phyloP scores from a whole-genome alignment of 2,888 invertebrate genomes.

The Lasius fuliginosus region DNA sequence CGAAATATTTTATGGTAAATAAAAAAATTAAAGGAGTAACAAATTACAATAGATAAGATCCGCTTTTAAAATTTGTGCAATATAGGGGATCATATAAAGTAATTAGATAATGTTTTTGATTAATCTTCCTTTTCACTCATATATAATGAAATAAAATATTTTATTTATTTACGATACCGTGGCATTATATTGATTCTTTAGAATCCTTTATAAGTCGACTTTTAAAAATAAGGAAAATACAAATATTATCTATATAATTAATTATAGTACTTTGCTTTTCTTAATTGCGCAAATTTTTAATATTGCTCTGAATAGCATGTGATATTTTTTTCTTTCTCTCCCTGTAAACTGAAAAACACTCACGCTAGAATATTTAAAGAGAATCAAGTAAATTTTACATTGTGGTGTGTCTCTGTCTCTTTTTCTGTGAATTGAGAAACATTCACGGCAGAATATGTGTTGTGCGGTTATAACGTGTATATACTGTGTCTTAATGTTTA shows the following conservation, averaged over 20 bases:
- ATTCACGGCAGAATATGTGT: constrained; percentile 9
- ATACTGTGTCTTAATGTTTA: constrained; percentile 65
- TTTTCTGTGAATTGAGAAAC: constrained; percentile 9
- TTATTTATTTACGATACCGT: background rate
- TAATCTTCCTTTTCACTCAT: background rate
- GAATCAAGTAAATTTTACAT: background rate
- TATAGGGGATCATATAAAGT: background rate
- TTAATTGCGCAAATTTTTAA: background rate
- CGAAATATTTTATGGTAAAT: background rate
- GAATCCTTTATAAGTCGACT: background rate
- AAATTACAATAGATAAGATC: too few relatives aligned
- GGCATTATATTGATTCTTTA: background rate
- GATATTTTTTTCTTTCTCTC: background rate
- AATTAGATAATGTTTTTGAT: background rate
- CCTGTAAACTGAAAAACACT: background rate
- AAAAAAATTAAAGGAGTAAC: background rate
- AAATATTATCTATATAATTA: background rate
- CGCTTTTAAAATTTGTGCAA: too few relatives aligned
- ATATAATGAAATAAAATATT: background rate
- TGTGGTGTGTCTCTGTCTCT: background rate
- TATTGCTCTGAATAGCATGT: background rate
- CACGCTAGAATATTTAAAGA: background rate
- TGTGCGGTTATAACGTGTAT: constrained; percentile 18
- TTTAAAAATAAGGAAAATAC: background rate
- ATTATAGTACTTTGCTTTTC: too few relatives aligned